A percentile compares a stretch with the other conserved stretches of the same genome.
These are phyloP conservation scores for Poecilia picta DNA, from an alignment of 2,797 vertebrate species.

Conservation along the genomic window DNA sequence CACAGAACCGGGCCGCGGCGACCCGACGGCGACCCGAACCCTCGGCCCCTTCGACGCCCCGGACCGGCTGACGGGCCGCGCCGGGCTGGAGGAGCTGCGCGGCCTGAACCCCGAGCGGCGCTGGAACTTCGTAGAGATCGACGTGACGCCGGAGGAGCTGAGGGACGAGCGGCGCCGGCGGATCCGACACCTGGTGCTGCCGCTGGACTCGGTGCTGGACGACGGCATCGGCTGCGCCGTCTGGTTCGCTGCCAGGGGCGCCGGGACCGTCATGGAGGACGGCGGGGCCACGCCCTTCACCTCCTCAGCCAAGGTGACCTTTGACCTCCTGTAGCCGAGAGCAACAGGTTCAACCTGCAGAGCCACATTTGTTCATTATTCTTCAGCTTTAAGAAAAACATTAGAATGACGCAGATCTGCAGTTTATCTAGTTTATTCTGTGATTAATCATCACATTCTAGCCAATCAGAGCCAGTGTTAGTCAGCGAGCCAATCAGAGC, in stretches of 20 bases:
- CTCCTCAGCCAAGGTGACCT: conserved; percentile 88
- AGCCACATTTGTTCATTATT: background rate
- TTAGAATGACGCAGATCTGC: no score
- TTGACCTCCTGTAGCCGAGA: background rate
- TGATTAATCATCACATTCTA: no score
- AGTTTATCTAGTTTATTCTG: no score
- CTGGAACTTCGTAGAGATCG: conserved; percentile 97
- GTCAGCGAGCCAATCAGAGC: no score
- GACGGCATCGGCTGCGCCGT: conserved; percentile 97
- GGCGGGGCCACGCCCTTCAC: conserved; percentile 72
- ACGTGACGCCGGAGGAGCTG: conserved; percentile 87
- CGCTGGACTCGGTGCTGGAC: conserved; percentile 91
- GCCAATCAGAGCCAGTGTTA: no score
- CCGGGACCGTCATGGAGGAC: conserved; percentile 74
- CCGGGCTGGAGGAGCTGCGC: conserved; percentile 87
- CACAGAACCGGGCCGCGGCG: conserved; percentile 40
- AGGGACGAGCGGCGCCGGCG: conserved; percentile 77
- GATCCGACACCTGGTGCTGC: conserved; percentile 88
- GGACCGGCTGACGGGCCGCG: conserved; percentile 89
- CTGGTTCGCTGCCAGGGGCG: conserved; percentile 95
- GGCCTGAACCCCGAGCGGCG: conserved; percentile 81
- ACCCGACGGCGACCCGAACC: background rate
- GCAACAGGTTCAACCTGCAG: background rate
- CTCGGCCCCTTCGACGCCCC: conserved; percentile 83
- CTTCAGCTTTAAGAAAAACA: background rate